Base-by-base conservation (phyloP, 2,113 vertebrate species). In the Poicephalus meyeri region DNA sequence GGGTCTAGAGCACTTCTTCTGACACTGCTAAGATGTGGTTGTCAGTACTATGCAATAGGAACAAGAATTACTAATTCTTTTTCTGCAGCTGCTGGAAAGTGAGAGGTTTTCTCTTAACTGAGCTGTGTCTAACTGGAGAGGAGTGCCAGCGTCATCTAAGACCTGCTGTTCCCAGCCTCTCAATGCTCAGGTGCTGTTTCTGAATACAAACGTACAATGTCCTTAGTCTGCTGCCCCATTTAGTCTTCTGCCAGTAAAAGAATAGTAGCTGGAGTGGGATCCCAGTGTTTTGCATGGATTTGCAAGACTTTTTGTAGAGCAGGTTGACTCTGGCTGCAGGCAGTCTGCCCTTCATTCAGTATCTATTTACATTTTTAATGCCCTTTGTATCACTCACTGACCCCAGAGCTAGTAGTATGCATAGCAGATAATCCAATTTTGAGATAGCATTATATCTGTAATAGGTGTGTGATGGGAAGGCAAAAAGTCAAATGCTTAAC, bases 21-120 rank as follows among this genome's bases (percentile, higher is more conserved):
- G 15, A 16, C 24, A 10, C 13, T 44, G 23, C 12, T n/a, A 35
- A 18, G 55, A 23, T 74, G 42, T 21, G 15, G 26, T 50, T 78
- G n/a, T 37, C 55, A 70, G 26, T 18, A 19, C 17, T 50, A 4
- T 3, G 17, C 9, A 74, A 42, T 1, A 50, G 15, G 14, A 49
- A 4, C 0, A 0, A 66, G 20, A 39, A 20, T 1, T 64, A 10
- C 5, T 33, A 29, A 24, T 29, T 60, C 19, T 88, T 46, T 42
- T 56, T 64, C 70, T 58, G 26, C 21, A 86, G 25, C 28, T 84
- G 47, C 29, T 39, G 61, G 31, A 16, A 33, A 56, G 28, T 15
- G 25, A 83, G 13, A 76, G 33, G 17, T 25, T 9, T 35, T 69
- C 31, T 49, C 25, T 33, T 53, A 47, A 35, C 10, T 61, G 53